These are phyloP conservation scores for Lapara coniferarum DNA, from an alignment of 2,888 invertebrate species.

Conservation along the genomic window DNA sequence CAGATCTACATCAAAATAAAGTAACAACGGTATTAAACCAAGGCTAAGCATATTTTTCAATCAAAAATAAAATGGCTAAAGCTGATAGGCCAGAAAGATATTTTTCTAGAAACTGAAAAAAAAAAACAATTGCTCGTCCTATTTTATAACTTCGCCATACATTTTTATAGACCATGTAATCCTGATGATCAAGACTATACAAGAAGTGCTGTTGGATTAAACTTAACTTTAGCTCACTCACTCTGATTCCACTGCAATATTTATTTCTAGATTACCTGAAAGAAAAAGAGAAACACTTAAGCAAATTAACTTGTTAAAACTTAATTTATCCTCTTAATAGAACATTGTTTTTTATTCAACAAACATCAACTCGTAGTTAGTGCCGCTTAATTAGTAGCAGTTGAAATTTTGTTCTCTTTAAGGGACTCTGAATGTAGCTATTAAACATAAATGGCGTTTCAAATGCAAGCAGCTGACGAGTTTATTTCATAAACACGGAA, in stretches of 20 bases:
- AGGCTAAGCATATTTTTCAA: slow-evolving; percentile 37
- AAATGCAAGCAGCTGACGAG: no score
- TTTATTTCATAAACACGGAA: no score
- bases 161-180: slow-evolving; percentile 9
- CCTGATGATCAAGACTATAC: slow-evolving; percentile 2
- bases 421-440: not conserved
- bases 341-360: slow-evolving; percentile 12
- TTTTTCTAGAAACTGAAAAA: slow-evolving; percentile 4
- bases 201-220: slow-evolving; percentile 6
- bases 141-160: not conserved
- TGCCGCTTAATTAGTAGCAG: not conserved
- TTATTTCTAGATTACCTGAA: slow-evolving; percentile 56
- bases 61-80: slow-evolving; percentile 31
- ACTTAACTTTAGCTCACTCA: slow-evolving; percentile 31
- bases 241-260: slow-evolving; percentile 29
- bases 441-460: not conserved
- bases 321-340: slow-evolving; percentile 21
- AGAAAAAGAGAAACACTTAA: slow-evolving; percentile 41
- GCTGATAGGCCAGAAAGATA: slow-evolving; percentile 28
- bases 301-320: slow-evolving; percentile 17
- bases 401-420: not conserved
- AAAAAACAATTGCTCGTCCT: not conserved
- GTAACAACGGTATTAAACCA: slow-evolving; percentile 31
- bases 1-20: slow-evolving; percentile 20
- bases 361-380: slow-evolving; percentile 8